phyloP scores from a whole-genome alignment of 2,888 invertebrate species.

The Alsophila aescularia region DNA sequence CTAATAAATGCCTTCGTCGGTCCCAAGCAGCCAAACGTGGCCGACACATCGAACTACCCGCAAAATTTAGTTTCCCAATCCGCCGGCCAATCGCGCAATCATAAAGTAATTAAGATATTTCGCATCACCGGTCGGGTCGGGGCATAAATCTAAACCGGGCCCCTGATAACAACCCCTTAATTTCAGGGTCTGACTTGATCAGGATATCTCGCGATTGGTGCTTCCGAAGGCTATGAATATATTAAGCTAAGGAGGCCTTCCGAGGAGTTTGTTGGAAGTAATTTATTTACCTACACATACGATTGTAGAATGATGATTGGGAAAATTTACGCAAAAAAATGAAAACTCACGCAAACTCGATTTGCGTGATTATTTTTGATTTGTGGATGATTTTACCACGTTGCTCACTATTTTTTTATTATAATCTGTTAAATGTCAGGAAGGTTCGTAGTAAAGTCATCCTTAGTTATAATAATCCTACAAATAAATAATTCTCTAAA shows the following conservation, averaged over 20 bases:
- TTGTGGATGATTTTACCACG: too few species aligned
- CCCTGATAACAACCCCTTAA: constrained; percentile 47
- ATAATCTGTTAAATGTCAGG: too few species aligned
- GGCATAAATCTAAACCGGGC: constrained; percentile 50
- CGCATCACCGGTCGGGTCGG: constrained; percentile 46
- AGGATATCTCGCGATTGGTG: constrained; percentile 54
- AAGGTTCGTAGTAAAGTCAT: too few species aligned
- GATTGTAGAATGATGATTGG: too few species aligned
- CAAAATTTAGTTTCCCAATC: constrained; percentile 36
- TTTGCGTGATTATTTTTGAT: too few species aligned
- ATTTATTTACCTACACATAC: too few species aligned
- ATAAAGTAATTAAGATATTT: constrained; percentile 69
- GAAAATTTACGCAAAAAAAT: too few species aligned
- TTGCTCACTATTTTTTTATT: too few species aligned
- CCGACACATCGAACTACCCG: constrained; percentile 25
- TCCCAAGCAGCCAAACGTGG: constrained; percentile 10
- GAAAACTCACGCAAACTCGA: too few species aligned
- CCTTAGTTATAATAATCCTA: too few species aligned
- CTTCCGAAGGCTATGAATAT: constrained; percentile 63
- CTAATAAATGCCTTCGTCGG: background rate
- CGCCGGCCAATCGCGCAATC: constrained; percentile 46
- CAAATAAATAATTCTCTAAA: too few species aligned
- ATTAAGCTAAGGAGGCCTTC: constrained; percentile 49
- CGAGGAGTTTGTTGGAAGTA: too few species aligned
- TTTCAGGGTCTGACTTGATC: constrained; percentile 49